These are phyloP conservation scores for Apeira syringaria DNA, from an alignment of 2,888 invertebrate species.

Conservation along the genomic window DNA sequence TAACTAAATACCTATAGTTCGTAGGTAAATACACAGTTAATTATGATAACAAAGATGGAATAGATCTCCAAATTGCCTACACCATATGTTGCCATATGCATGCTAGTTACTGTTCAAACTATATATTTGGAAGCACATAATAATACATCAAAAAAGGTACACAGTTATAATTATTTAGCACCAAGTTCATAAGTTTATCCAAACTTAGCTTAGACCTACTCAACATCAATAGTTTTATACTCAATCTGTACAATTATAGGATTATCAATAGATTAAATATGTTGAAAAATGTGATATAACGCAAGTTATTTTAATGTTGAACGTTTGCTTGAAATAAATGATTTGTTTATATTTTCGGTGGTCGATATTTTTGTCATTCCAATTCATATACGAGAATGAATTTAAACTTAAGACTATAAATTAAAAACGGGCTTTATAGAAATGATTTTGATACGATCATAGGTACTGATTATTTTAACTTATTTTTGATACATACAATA, in stretches of 20 bases:
- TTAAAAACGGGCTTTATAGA: too few species aligned
- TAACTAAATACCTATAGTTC: too few species aligned
- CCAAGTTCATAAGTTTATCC: slow-evolving; percentile 56
- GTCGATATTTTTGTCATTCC: slow-evolving; percentile 9
- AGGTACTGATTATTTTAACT: too few species aligned
- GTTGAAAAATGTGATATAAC: slow-evolving; percentile 13
- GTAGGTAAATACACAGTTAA: too few species aligned
- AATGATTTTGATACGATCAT: too few species aligned
- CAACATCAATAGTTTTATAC: slow-evolving; percentile 44
- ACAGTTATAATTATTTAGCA: slow-evolving; percentile 55
- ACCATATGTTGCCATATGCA: background rate
- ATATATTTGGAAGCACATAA: slow-evolving; percentile 18
- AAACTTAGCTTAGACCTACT: slow-evolving; percentile 47
- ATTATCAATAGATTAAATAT: background rate
- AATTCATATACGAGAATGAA: too few species aligned
- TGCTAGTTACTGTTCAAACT: background rate
- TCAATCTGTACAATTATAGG: slow-evolving; percentile 40
- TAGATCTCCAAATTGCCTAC: background rate
- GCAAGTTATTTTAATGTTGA: background rate
- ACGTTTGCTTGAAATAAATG: slow-evolving; percentile 5
- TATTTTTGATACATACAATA: too few species aligned
- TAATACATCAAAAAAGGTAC: slow-evolving; percentile 18
- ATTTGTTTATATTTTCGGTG: slow-evolving; percentile 13
- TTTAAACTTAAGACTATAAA: too few species aligned
- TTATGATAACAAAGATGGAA: too few species aligned